These are phyloP conservation scores for Diloba caeruleocephala DNA, from an alignment of 2,888 invertebrate genomes.

Conservation along the genomic window DNA sequence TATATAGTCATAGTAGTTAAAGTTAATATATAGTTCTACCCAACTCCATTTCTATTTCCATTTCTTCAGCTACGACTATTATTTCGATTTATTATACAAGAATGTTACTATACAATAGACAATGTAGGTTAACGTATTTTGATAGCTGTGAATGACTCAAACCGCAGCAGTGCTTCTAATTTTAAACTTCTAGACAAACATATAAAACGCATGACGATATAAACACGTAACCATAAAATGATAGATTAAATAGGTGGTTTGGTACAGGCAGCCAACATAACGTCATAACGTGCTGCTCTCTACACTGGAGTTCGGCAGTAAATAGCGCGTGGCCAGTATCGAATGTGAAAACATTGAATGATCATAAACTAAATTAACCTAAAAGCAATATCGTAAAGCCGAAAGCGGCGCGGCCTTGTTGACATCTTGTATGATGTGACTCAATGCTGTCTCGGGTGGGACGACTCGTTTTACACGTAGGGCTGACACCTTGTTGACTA, in stretches of 20 bases:
- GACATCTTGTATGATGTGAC: conserved; percentile 77
- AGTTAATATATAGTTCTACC: too few species aligned
- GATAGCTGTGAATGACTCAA: too few species aligned
- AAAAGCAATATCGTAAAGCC: conserved; percentile 79
- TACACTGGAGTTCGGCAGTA: background rate
- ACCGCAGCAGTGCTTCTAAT: too few species aligned
- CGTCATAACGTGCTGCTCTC: background rate
- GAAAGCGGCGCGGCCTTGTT: conserved; percentile 78
- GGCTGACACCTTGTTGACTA: conserved; percentile 27
- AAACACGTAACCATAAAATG: conserved; percentile 1
- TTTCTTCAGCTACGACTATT: too few species aligned
- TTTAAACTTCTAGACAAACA: background rate
- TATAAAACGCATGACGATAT: background rate
- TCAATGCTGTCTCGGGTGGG: conserved; percentile 78
- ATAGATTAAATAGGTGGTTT: background rate
- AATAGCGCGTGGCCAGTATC: conserved; percentile 14
- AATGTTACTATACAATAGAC: too few species aligned
- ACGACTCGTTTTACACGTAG: conserved; percentile 39
- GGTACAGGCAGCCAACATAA: background rate
- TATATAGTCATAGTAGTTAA: too few species aligned
- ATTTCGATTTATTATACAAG: too few species aligned
- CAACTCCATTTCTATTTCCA: too few species aligned
- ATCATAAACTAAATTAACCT: conserved; percentile 78
- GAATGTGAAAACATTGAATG: conserved; percentile 32
- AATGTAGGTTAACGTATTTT: too few species aligned